A percentile compares a stretch with the other conserved stretches of the same genome.
Evolutionary conservation across 1,140 invertebrate species (phyloP).

Genomic region (Drosophila cardini): DNA sequence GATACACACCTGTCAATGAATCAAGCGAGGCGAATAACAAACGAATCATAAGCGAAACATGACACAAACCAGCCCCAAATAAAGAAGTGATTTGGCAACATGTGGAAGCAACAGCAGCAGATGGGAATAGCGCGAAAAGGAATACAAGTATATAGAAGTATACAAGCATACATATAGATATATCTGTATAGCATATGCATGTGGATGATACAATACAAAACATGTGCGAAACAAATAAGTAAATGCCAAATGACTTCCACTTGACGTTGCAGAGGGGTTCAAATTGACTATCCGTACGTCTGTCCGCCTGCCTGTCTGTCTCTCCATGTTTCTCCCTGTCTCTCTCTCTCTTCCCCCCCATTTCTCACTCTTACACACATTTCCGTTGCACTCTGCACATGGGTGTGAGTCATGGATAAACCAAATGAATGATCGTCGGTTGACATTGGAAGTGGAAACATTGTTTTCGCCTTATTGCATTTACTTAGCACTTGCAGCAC

Average conservation of each 20-base stretch:
- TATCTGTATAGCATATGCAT: constrained; percentile 1
- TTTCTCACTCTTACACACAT: constrained; percentile 25
- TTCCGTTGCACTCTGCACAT: constrained; percentile 50
- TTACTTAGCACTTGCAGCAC: constrained; percentile 60
- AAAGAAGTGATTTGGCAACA: constrained; percentile 43
- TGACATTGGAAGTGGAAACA: constrained; percentile 76
- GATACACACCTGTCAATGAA: constrained; percentile 29
- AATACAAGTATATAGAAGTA: constrained; percentile 17
- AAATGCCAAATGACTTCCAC: constrained; percentile 50
- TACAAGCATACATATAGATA: not conserved
- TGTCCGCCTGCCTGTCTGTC: constrained; percentile 7
- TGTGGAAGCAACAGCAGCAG: constrained; percentile 27
- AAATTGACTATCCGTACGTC: constrained; percentile 31
- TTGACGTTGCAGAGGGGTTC: constrained; percentile 35
- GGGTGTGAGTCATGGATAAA: constrained; percentile 70
- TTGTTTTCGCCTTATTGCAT: constrained; percentile 53
- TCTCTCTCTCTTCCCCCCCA: constrained; percentile 13
- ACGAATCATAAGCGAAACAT: constrained; percentile 29
- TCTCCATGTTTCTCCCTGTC: not conserved
- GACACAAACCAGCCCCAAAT: constrained; percentile 38
- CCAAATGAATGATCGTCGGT: constrained; percentile 69
- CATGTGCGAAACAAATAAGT: constrained; percentile 42
- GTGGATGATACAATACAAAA: constrained; percentile 25
- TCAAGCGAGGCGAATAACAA: constrained; percentile 28
- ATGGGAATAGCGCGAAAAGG: constrained; percentile 32